A percentile compares a stretch with the other conserved stretches of the same genome.
Conservation (phyloP, 2,113 vertebrate genomes). For the Brachirus orientalis region DNA sequence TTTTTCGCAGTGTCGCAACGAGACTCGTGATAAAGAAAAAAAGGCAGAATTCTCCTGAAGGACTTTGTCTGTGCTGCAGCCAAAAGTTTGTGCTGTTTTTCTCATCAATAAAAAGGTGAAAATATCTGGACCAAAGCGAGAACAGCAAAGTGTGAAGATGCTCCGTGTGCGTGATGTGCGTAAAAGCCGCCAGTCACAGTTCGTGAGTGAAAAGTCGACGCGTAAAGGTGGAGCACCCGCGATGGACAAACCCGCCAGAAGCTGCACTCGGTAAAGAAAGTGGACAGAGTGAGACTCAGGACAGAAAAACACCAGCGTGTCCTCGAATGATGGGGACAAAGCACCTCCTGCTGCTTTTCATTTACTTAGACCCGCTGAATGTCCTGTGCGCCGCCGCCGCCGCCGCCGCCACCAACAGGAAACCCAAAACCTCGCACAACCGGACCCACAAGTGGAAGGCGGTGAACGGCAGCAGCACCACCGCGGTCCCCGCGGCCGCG, state of each 20-base stretch:
- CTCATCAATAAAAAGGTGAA: no score
- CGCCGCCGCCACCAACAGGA: constrained; percentile 69
- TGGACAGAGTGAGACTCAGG: constrained; percentile 27
- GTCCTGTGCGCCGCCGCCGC: constrained; percentile 70
- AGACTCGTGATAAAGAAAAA: no score
- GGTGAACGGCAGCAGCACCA: constrained; percentile 75
- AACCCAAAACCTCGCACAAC: constrained; percentile 64
- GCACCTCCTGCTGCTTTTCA: constrained; percentile 82
- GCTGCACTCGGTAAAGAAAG: constrained; percentile 59
- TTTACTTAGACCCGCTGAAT: constrained; percentile 81
- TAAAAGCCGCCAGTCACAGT: constrained; percentile 24
- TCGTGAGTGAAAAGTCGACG: constrained; percentile 21
- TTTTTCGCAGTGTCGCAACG: no score
- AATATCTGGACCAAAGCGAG: no score
- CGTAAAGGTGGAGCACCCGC: constrained; percentile 34
- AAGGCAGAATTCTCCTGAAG: no score
- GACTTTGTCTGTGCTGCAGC: no score
- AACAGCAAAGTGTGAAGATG: constrained; percentile 39
- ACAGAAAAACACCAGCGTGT: constrained; percentile 40
- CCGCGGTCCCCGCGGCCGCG: constrained; percentile 57
- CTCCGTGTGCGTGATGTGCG: constrained; percentile 7
- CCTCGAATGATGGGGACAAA: constrained; percentile 82
- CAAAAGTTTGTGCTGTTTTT: no score
- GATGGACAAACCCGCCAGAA: constrained; percentile 51
- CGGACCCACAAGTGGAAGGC: constrained; percentile 76